Evolutionary conservation across 2,888 invertebrate species (phyloP), one percentile per base, ranked within the genome.

Genomic region (Athalia rosae): DNA sequence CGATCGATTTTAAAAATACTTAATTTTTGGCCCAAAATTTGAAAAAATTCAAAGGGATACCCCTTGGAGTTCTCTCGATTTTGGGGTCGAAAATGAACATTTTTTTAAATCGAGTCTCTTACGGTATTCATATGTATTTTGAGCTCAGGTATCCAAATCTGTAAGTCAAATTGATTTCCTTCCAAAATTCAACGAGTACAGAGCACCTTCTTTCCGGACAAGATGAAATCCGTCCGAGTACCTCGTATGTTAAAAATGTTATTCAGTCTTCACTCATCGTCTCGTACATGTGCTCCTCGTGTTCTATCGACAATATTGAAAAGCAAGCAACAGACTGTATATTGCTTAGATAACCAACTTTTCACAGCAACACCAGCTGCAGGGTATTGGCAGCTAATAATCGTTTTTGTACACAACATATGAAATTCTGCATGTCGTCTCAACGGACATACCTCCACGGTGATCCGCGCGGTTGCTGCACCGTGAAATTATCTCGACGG

Each of bases 361-460:
- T 61, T 47, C 47, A 5, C 50, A n/a, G 28, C 28, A 13, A 53
- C 28, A 50, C n/a, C 67, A 9, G 41, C 41, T 41, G 59, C 41
- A 8, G 7, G 50, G 53, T 5, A 28, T 28, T 28, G 28, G 67
- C 28, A 53, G 28, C 50, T 67, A 67, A 50, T 67, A 15, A 67
- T 67, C 67, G 2, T 64, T 67, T 59, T n/a, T 67, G 41, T 67
- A 67, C 43, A 67, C 28, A 67, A 67, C 28, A 53, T 45, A 45
- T 28, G 13, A 59, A 11, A 59, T 59, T n/a, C 8, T 9, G 50
- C 11, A 45, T 50, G 67, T 67, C 67, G 45, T 67, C 67, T 53
- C 9, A 3, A 7, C 9, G 50, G 50, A n/a, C 45, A 45, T 45
- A 41, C 13, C 43, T 41, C 4, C 13, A 45, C 53, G 8, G 53